phyloP scores from a whole-genome alignment of 2,888 invertebrate genomes.

The Plagodis pulveraria region DNA sequence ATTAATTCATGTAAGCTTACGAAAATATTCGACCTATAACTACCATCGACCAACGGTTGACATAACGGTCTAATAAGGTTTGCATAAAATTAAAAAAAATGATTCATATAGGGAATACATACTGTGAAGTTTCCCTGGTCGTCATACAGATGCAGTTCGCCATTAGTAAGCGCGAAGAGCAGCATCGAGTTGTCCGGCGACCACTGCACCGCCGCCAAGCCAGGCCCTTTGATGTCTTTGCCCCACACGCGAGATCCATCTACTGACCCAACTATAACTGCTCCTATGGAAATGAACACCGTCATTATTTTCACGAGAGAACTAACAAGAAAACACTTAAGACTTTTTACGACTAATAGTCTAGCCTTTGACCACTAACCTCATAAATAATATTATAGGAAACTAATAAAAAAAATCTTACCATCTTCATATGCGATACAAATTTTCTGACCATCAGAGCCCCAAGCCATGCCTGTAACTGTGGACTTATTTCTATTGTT shows the following conservation, averaged over 20 bases:
- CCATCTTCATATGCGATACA: conserved; percentile 99
- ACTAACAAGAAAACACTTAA: no score
- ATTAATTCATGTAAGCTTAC: no score
- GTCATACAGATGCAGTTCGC: conserved; percentile 98
- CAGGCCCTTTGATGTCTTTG: conserved; percentile 95
- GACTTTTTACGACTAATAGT: background rate
- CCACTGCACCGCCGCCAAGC: conserved; percentile 96
- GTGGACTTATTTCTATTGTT: conserved; percentile 99
- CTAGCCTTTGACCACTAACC: background rate
- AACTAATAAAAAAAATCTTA: no score
- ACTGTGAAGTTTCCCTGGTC: conserved; percentile 93
- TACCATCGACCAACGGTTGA: no score
- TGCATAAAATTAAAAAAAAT: no score
- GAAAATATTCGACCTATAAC: no score
- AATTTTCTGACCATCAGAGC: conserved; percentile 97
- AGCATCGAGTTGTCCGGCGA: conserved; percentile 96
- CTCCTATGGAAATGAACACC: conserved; percentile 81
- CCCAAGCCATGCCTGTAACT: conserved; percentile 99
- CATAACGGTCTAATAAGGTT: no score
- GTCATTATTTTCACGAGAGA: background rate
- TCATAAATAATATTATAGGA: no score
- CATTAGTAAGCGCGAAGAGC: conserved; percentile 94
- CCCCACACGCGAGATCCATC: conserved; percentile 99
- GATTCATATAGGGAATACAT: conserved; percentile 41
- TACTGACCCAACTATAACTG: conserved; percentile 97